Percentiles rank a stretch among this genome's conserved stretches.
phyloP scores from a whole-genome alignment of 2,888 invertebrate species.

The Diarsia rubi region DNA sequence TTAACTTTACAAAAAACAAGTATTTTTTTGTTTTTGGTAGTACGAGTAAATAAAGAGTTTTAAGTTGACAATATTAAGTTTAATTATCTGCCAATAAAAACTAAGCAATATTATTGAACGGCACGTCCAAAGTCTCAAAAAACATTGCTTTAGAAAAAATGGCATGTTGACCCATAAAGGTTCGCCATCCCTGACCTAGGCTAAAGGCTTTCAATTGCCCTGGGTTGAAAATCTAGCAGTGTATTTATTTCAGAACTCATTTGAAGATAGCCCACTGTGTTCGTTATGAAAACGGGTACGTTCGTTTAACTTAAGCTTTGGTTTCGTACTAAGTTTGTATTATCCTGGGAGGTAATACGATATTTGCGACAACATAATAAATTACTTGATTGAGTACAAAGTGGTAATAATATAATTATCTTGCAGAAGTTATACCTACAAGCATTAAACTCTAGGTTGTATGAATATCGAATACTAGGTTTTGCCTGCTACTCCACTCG shows the following conservation, averaged over 20 bases:
- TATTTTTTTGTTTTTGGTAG: no score
- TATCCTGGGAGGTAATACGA: not conserved
- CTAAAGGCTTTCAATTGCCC: not conserved
- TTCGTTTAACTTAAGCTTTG: not conserved
- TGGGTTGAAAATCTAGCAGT: not conserved
- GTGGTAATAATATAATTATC: constrained; percentile 41
- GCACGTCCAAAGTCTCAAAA: no score
- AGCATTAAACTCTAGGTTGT: not conserved
- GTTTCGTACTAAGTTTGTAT: not conserved
- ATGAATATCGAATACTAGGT: constrained; percentile 24
- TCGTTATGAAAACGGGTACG: not conserved
- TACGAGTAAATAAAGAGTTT: no score
- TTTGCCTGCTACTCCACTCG: not conserved
- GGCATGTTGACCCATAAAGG: no score
- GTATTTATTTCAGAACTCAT: not conserved
- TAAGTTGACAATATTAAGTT: no score
- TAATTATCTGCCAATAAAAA: no score
- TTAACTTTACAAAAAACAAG: no score
- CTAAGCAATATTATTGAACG: no score
- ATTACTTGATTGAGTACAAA: constrained; percentile 53
- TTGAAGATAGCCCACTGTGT: not conserved
- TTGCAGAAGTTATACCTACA: constrained; percentile 19
- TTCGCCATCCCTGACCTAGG: no score
- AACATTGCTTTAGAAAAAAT: no score
- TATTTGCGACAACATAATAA: constrained; percentile 40